A percentile compares a stretch with the other conserved stretches of the same genome.
Evolutionary conservation across 2,888 invertebrate species (phyloP).

Genomic region (Leptinotarsa juncta): DNA sequence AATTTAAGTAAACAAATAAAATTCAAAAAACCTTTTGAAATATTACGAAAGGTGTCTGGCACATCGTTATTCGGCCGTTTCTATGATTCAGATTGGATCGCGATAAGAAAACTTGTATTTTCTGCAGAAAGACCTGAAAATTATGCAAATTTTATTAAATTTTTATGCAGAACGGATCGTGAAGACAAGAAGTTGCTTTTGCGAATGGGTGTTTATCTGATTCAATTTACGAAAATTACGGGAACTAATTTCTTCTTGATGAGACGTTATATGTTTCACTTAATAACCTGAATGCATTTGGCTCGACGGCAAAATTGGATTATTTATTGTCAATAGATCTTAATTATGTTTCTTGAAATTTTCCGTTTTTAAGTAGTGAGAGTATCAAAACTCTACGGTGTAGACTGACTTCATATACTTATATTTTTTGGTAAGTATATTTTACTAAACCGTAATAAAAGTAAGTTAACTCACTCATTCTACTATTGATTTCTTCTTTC

Average conservation of each 20-base stretch:
- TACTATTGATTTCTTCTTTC: too few species aligned
- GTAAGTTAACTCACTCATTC: too few species aligned
- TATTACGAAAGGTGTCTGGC: neutral
- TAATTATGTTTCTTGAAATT: too few species aligned
- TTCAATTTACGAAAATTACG: conserved; percentile 20
- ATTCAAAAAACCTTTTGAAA: neutral
- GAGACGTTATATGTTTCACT: conserved; percentile 18
- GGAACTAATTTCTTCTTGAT: conserved; percentile 24
- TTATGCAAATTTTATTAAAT: conserved; percentile 36
- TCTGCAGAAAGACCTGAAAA: conserved; percentile 26
- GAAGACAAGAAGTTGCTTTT: conserved; percentile 22
- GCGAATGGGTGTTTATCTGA: conserved; percentile 24
- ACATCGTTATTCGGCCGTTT: conserved; percentile 16
- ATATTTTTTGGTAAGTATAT: too few species aligned
- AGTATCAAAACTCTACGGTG: too few species aligned
- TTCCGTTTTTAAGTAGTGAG: too few species aligned
- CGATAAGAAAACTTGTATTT: conserved; percentile 28
- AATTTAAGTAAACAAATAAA: neutral
- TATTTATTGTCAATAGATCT: neutral
- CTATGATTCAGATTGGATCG: conserved; percentile 21
- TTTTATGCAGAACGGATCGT: conserved; percentile 26
- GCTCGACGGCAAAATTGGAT: neutral
- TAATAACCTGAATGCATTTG: neutral
- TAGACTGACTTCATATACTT: too few species aligned
- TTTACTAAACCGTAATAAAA: too few species aligned